Evolutionary conservation across 1,140 invertebrate species (phyloP).

Genomic region (Drosophila funebris): DNA sequence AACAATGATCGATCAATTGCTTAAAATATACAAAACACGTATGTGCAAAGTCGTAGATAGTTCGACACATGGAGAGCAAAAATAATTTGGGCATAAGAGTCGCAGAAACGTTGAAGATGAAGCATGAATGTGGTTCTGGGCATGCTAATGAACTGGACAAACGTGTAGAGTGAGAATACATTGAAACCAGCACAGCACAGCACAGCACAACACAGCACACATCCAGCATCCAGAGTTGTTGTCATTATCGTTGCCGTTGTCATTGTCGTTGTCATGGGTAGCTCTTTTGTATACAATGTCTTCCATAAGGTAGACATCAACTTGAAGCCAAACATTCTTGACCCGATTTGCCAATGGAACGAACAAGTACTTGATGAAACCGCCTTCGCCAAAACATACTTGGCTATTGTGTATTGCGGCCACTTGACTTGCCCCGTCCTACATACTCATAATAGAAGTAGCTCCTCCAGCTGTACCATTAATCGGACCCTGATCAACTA

Average conservation of each 20-base stretch:
- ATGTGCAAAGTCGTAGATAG: neutral
- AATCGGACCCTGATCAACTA: conserved; percentile 13
- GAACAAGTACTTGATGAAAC: conserved; percentile 26
- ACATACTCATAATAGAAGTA: conserved; percentile 18
- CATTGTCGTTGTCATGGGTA: conserved; percentile 24
- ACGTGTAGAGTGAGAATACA: conserved; percentile 45
- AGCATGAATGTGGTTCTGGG: conserved; percentile 11
- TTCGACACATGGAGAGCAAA: conserved; percentile 16
- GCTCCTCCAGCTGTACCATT: neutral
- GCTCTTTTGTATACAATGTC: conserved; percentile 49
- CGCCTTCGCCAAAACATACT: conserved; percentile 31
- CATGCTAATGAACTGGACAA: conserved; percentile 63
- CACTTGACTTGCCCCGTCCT: conserved; percentile 37
- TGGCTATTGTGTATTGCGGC: conserved; percentile 20
- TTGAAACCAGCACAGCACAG: conserved; percentile 6
- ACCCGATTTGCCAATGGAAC: conserved; percentile 50
- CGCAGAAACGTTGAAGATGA: conserved; percentile 14
- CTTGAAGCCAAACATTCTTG: conserved; percentile 50
- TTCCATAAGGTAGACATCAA: conserved; percentile 10
- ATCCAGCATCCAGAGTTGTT: conserved; percentile 60
- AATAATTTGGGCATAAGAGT: conserved; percentile 19
- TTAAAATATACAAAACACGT: conserved; percentile 32
- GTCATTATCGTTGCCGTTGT: too few species aligned
- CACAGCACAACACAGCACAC: too few species aligned
- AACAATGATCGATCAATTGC: conserved; percentile 12